phyloP scores from a whole-genome alignment of 1,140 invertebrate genomes.

The Drosophila subpulchrella region DNA sequence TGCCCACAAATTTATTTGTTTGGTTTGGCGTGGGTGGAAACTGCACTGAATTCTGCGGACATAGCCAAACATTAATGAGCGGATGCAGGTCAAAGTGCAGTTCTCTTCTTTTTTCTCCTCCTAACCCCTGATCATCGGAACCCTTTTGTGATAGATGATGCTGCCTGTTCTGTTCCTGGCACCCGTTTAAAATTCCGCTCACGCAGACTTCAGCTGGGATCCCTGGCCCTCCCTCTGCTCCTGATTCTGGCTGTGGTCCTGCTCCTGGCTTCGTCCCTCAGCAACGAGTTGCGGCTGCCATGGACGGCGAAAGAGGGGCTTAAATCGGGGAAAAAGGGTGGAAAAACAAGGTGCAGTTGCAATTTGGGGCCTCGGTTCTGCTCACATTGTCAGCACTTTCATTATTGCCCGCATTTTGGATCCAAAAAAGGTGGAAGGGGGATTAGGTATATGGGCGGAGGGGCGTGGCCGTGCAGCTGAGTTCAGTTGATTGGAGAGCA shows the following conservation, averaged over 20 bases:
- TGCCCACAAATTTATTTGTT: conserved; percentile 31
- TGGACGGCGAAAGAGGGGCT: not conserved
- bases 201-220: conserved; percentile 40
- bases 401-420: conserved; percentile 63
- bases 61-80: conserved; percentile 51
- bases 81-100: conserved; percentile 50
- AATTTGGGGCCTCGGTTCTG: conserved; percentile 49
- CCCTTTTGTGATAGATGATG: conserved; percentile 46
- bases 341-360: conserved; percentile 34
- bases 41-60: conserved; percentile 21
- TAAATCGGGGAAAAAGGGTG: not conserved
- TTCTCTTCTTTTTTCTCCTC: not conserved
- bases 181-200: conserved; percentile 66
- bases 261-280: conserved; percentile 12
- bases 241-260: conserved; percentile 12
- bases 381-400: conserved; percentile 70
- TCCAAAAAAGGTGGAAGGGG: conserved; percentile 1
- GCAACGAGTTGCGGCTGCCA: conserved; percentile 30
- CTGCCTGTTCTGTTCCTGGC: conserved; percentile 53
- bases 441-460: not conserved
- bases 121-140: conserved; percentile 9
- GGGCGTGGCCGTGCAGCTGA: conserved; percentile 34
- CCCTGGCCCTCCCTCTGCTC: conserved; percentile 1
- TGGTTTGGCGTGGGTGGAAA: conserved; percentile 14
- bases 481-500: conserved; percentile 50